Evolutionary conservation across 2,113 vertebrate genomes (phyloP).

Genomic region (Brevimyrus niger): DNA sequence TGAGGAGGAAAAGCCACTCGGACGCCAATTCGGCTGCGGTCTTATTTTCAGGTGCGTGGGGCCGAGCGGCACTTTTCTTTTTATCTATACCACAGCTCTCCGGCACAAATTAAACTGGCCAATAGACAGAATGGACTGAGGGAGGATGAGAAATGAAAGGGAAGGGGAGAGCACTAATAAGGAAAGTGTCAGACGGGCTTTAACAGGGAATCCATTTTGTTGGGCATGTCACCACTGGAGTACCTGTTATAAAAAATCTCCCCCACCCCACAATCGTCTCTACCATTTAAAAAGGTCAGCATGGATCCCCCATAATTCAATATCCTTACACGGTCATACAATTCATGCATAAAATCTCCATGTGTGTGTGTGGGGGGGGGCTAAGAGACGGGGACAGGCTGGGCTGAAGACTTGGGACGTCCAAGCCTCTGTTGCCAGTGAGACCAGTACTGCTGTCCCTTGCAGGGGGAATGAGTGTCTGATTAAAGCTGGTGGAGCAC

Average conservation of each 20-base stretch:
- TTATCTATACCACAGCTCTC: constrained; percentile 46
- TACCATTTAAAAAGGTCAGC: constrained; percentile 69
- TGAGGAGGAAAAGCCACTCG: constrained; percentile 45
- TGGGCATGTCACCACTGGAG: constrained; percentile 45
- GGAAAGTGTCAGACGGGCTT: constrained; percentile 44
- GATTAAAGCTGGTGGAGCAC: not conserved
- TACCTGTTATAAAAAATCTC: constrained; percentile 55
- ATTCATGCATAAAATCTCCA: constrained; percentile 66
- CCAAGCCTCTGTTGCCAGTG: not conserved
- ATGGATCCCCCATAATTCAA: constrained; percentile 60
- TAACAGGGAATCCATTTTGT: constrained; percentile 50
- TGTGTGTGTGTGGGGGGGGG: constrained; percentile 32
- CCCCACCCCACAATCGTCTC: constrained; percentile 57
- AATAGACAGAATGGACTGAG: constrained; percentile 31
- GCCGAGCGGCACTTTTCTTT: constrained; percentile 29
- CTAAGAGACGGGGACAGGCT: not conserved
- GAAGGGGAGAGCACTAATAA: constrained; percentile 45
- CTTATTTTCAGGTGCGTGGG: constrained; percentile 27
- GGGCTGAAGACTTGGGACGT: not conserved
- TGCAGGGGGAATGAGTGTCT: not conserved
- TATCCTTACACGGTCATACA: constrained; percentile 58
- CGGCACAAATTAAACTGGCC: constrained; percentile 42
- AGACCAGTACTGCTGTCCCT: not conserved
- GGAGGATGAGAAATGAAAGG: not conserved
- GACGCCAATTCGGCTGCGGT: constrained; percentile 27